Conservation (phyloP, 2,888 invertebrate species). For the Hoplodrina ambigua region DNA sequence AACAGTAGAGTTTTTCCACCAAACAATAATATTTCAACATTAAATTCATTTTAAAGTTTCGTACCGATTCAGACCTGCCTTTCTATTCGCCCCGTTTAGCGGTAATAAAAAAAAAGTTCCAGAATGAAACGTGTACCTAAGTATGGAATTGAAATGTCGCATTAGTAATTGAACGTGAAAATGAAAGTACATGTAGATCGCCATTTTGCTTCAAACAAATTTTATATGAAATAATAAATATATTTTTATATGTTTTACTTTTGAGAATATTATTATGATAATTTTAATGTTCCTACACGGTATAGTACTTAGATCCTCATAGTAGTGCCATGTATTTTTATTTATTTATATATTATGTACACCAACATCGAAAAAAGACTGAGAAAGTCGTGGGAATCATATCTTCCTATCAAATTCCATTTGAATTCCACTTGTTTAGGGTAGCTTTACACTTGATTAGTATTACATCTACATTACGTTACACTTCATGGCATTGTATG, state of each 20-base stretch:
- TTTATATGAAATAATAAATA: slow-evolving; percentile 66
- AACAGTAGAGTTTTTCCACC: no score
- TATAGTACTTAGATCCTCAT: slow-evolving; percentile 78
- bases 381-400: slow-evolving; percentile 74
- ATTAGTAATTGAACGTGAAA: slow-evolving; percentile 27
- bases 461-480: slow-evolving; percentile 46
- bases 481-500: slow-evolving; percentile 7
- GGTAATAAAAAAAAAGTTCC: slow-evolving; percentile 9
- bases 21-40: no score
- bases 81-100: no score
- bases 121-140: slow-evolving; percentile 12
- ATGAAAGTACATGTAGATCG: slow-evolving; percentile 70
- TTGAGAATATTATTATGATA: slow-evolving; percentile 74
- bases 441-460: slow-evolving; percentile 51
- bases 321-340: slow-evolving; percentile 83
- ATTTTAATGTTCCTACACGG: slow-evolving; percentile 82
- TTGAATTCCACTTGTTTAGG: slow-evolving; percentile 55
- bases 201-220: slow-evolving; percentile 71
- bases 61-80: no score
- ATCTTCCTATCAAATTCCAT: slow-evolving; percentile 55
- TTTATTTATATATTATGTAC: slow-evolving; percentile 66
- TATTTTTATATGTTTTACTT: slow-evolving; percentile 84
- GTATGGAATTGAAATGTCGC: slow-evolving; percentile 56
- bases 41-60: no score
- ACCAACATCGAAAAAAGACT: slow-evolving; percentile 86